Evolutionary conservation across 2,888 invertebrate species (phyloP).

Genomic region (Caenorhabditis imperialis): DNA sequence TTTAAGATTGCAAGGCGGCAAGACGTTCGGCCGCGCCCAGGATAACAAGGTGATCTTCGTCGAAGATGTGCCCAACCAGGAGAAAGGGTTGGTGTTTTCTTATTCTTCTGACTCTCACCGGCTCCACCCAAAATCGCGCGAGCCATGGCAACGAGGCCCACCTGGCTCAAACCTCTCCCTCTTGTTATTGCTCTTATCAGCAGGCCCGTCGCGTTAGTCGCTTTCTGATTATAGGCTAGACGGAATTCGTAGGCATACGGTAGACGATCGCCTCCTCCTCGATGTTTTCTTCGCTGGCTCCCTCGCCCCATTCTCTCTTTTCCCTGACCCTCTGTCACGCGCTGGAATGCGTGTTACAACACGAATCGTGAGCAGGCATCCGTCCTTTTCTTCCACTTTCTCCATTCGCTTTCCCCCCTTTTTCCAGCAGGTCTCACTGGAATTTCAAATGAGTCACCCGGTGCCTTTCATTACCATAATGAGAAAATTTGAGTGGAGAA

Average conservation of each 20-base stretch:
- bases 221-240: not conserved
- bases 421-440: too few species aligned
- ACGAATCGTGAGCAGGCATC: not conserved
- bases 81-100: slow-evolving; percentile 5
- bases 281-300: not conserved
- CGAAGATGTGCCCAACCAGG: not conserved
- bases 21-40: slow-evolving; percentile 2
- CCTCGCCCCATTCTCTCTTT: not conserved
- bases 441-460: too few species aligned
- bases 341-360: slow-evolving; percentile 15
- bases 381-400: not conserved
- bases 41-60: not conserved
- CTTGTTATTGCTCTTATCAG: too few species aligned
- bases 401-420: too few species aligned
- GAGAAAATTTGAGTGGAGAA: too few species aligned
- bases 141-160: too few species aligned
- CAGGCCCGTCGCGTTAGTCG: not conserved
- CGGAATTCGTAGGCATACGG: not conserved
- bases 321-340: not conserved
- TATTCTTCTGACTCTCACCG: too few species aligned
- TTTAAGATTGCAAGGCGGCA: slow-evolving; percentile 18
- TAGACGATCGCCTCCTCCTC: not conserved
- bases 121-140: too few species aligned
- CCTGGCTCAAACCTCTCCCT: too few species aligned
- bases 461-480: too few species aligned